Percentiles rank a stretch among this genome's conserved stretches.
Evolutionary conservation across 1,140 invertebrate genomes (phyloP).

Genomic region (Wiebesia pumilae): DNA sequence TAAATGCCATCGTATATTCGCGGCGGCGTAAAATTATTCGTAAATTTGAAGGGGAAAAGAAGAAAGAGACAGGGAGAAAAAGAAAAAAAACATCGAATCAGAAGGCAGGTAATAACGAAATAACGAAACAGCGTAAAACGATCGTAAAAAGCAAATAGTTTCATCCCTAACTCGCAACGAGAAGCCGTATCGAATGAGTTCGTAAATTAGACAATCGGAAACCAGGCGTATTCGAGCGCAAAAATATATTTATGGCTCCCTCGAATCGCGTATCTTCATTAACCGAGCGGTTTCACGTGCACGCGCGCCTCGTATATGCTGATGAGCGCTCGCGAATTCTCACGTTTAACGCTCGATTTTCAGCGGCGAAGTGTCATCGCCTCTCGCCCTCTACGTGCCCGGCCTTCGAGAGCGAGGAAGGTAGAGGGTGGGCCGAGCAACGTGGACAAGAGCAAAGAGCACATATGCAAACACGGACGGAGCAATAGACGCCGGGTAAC

Average conservation of each 20-base stretch:
- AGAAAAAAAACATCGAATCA: not conserved
- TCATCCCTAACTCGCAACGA: not conserved
- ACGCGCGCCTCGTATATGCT: not conserved
- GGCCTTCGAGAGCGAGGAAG: not conserved
- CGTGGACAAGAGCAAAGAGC: not conserved
- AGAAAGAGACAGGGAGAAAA: not conserved
- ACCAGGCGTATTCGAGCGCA: not conserved
- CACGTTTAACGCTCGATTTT: slow-evolving; percentile 26
- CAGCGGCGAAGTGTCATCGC: not conserved
- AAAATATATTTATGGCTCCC: not conserved
- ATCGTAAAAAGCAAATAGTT: not conserved
- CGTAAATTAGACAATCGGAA: not conserved
- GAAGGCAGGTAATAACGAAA: not conserved
- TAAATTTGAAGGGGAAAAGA: not conserved
- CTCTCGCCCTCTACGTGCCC: not conserved
- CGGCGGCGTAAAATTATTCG: not conserved
- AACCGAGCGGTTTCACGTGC: not conserved
- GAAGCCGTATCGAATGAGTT: not conserved
- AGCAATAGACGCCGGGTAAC: slow-evolving; percentile 30
- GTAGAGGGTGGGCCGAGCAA: not conserved
- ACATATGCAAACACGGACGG: slow-evolving; percentile 25
- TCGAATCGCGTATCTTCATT: not conserved
- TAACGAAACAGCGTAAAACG: not conserved
- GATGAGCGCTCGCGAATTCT: not conserved
- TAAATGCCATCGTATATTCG: not conserved